Evolutionary conservation across 2,888 invertebrate species (phyloP).

Genomic region (Andrena minutula): DNA sequence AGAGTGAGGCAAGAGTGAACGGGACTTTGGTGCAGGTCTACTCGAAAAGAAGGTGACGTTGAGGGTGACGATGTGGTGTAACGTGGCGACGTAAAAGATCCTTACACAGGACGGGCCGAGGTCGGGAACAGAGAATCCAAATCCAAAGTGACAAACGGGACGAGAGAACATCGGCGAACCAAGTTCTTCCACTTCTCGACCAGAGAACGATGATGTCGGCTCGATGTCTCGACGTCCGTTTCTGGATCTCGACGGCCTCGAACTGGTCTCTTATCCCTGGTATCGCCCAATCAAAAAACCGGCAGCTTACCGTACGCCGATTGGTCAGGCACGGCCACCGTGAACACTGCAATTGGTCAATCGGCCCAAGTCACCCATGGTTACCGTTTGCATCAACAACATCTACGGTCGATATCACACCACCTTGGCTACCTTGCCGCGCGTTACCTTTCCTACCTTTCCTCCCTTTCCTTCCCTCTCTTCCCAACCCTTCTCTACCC

Average conservation of each 20-base stretch:
- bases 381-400: conserved; percentile 84
- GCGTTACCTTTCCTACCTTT: conserved; percentile 54
- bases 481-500: conserved; percentile 28
- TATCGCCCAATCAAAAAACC: conserved; percentile 84
- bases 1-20: not conserved
- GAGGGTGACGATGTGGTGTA: not conserved
- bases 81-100: conserved; percentile 36
- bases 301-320: conserved; percentile 75
- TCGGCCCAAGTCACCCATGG: conserved; percentile 80
- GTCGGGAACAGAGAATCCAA: conserved; percentile 64
- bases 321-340: conserved; percentile 82
- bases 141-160: conserved; percentile 50
- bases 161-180: conserved; percentile 20
- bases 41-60: not conserved
- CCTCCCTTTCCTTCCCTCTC: conserved; percentile 38
- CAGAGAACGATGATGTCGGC: conserved; percentile 73
- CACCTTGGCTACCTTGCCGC: conserved; percentile 72
- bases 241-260: conserved; percentile 79
- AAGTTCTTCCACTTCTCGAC: conserved; percentile 39
- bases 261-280: conserved; percentile 83
- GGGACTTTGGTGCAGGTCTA: conserved; percentile 6
- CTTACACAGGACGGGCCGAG: conserved; percentile 53
- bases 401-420: conserved; percentile 81
- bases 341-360: conserved; percentile 82
- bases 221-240: conserved; percentile 80